A percentile compares a stretch with the other conserved stretches of the same genome.
Conservation (phyloP, 2,888 invertebrate species). For the Eulithis testata region DNA sequence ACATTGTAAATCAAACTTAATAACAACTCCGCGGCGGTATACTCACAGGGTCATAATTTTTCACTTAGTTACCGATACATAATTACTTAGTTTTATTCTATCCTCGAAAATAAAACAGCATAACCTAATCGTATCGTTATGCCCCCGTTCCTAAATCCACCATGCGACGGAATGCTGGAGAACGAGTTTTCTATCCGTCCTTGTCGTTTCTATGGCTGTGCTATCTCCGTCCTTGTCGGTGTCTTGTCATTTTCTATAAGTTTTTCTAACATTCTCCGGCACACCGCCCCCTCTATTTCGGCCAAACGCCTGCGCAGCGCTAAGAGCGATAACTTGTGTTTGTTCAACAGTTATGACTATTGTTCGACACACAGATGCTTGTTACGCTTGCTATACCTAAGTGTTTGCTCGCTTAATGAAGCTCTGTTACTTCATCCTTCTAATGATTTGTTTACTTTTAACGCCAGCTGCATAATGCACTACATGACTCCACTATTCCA, state of each 20-base stretch:
- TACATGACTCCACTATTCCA: conserved; percentile 15
- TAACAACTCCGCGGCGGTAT: conserved; percentile 48
- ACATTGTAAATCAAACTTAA: conserved; percentile 55
- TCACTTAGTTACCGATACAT: conserved; percentile 63
- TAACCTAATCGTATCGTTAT: conserved; percentile 82
- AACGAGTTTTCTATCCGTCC: conserved; percentile 82
- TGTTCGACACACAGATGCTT: conserved; percentile 78
- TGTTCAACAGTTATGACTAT: conserved; percentile 78
- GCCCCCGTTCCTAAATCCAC: conserved; percentile 84
- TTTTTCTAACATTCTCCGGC: conserved; percentile 81
- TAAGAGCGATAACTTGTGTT: conserved; percentile 76
- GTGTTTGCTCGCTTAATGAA: conserved; percentile 76
- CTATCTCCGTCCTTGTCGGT: conserved; percentile 74
- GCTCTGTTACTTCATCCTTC: conserved; percentile 65
- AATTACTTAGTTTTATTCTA: conserved; percentile 61
- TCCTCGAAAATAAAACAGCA: conserved; percentile 79
- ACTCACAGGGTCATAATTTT: conserved; percentile 56
- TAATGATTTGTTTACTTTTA: conserved; percentile 50
- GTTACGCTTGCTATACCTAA: conserved; percentile 69
- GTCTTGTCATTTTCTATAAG: conserved; percentile 84
- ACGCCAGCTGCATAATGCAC: conserved; percentile 23
- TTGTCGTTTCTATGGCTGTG: conserved; percentile 69
- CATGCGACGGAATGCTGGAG: conserved; percentile 82
- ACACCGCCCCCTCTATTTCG: conserved; percentile 77
- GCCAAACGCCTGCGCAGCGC: conserved; percentile 72